Evolutionary conservation across 2,113 vertebrate species (phyloP).

Genomic region (Regulus satrapa): DNA sequence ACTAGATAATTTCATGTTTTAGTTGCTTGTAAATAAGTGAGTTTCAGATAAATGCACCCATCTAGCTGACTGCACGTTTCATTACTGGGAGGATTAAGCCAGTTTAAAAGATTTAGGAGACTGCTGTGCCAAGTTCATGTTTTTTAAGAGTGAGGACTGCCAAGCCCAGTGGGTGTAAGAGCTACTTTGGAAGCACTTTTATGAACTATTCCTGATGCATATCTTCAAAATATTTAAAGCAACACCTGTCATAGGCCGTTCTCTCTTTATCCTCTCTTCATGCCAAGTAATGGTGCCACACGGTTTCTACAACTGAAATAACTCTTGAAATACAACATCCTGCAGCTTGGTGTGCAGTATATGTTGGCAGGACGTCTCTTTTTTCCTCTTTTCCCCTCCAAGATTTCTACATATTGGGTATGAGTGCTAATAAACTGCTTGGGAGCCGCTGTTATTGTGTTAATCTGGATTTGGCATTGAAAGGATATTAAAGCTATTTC

Average conservation of each 20-base stretch:
- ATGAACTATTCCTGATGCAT: slow-evolving; percentile 39
- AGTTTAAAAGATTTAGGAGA: slow-evolving; percentile 55
- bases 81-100: slow-evolving; percentile 46
- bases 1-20: slow-evolving; percentile 64
- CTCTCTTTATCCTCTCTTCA: not conserved
- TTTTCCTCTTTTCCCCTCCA: not conserved
- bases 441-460: not conserved
- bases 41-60: slow-evolving; percentile 54
- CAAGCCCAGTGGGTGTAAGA: slow-evolving; percentile 5
- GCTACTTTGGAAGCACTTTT: slow-evolving; percentile 54
- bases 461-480: slow-evolving; percentile 52
- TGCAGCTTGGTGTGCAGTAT: not conserved
- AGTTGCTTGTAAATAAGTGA: slow-evolving; percentile 58
- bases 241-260: not conserved
- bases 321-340: not conserved
- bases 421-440: slow-evolving; percentile 28
- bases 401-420: not conserved
- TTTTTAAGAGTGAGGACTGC: not conserved
- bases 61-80: slow-evolving; percentile 24
- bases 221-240: slow-evolving; percentile 51
- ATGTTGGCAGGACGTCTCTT: not conserved
- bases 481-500: slow-evolving; percentile 27
- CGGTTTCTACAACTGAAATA: slow-evolving; percentile 1
- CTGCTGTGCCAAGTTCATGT: not conserved
- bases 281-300: not conserved